Percentiles rank a stretch among this genome's conserved stretches.
Conservation (phyloP, 2,113 vertebrate species). For the Catharus bicknelli region DNA sequence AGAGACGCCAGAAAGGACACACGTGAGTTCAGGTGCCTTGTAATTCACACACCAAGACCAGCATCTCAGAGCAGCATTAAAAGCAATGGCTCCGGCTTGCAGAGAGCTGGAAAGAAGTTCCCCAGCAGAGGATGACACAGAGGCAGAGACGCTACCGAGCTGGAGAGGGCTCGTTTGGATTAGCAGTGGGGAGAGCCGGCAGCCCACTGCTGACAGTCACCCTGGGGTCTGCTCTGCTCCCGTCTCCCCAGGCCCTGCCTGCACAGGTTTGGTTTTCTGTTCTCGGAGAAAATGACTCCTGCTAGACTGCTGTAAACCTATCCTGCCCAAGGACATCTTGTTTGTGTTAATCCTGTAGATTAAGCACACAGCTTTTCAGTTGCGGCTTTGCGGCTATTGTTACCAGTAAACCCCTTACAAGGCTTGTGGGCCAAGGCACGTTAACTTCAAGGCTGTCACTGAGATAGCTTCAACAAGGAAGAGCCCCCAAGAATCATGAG, state of each 20-base stretch:
- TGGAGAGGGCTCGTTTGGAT: background rate
- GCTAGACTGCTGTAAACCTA: slow-evolving; percentile 39
- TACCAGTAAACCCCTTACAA: slow-evolving; percentile 11
- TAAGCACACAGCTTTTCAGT: slow-evolving; percentile 24
- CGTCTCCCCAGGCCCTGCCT: background rate
- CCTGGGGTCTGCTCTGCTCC: background rate
- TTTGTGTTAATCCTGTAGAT: slow-evolving; percentile 53
- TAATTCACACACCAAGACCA: background rate
- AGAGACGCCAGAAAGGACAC: background rate
- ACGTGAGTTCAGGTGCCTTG: rapidly evolving
- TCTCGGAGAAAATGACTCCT: background rate
- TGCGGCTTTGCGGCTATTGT: slow-evolving; percentile 41
- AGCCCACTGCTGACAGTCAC: background rate
- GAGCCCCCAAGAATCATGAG: background rate
- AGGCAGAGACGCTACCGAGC: background rate
- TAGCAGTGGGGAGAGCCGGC: background rate
- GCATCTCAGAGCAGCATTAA: background rate
- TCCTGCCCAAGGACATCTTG: slow-evolving; percentile 53
- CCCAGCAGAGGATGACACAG: background rate
- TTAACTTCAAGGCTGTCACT: background rate
- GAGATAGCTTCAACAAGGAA: background rate
- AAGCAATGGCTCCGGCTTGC: background rate
- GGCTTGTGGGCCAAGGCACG: background rate
- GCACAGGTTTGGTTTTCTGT: background rate
- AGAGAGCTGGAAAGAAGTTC: background rate